phyloP scores from a whole-genome alignment of 2,113 vertebrate genomes.

The Ctenomys sociabilis region DNA sequence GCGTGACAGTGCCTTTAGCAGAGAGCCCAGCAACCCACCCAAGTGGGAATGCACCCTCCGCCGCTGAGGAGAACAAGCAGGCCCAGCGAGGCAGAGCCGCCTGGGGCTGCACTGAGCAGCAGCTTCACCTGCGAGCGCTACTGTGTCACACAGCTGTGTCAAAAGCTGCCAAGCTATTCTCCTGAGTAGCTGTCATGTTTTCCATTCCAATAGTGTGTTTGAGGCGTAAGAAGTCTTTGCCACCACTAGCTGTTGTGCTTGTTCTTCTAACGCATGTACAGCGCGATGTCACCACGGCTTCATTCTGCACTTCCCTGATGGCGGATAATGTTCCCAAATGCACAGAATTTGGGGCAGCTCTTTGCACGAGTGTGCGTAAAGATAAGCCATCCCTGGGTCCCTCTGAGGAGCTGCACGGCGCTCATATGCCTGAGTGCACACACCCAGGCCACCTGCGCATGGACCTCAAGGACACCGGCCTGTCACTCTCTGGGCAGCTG shows the following conservation, averaged over 20 bases:
- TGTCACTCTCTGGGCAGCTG: neutral
- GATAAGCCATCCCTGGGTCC: neutral
- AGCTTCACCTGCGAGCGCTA: neutral
- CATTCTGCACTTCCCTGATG: neutral
- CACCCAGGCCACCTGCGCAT: neutral
- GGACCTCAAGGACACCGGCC: neutral
- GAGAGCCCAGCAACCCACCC: neutral
- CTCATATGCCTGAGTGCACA: too few relatives aligned
- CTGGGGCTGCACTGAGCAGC: too few relatives aligned
- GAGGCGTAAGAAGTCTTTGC: rapidly evolving
- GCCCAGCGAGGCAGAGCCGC: neutral
- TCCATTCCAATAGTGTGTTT: neutral
- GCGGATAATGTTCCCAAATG: neutral
- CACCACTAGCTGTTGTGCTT: rapidly evolving
- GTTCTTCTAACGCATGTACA: too few relatives aligned
- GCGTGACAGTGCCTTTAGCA: rapidly evolving
- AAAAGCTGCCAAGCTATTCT: neutral
- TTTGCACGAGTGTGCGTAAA: neutral
- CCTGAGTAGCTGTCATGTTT: neutral
- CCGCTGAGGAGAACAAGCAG: too few relatives aligned
- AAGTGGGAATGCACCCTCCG: neutral
- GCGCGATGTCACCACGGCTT: neutral
- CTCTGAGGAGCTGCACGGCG: neutral
- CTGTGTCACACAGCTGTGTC: neutral
- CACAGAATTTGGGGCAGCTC: neutral